phyloP scores from a whole-genome alignment of 2,797 vertebrate species.

The Hydrophis major region DNA sequence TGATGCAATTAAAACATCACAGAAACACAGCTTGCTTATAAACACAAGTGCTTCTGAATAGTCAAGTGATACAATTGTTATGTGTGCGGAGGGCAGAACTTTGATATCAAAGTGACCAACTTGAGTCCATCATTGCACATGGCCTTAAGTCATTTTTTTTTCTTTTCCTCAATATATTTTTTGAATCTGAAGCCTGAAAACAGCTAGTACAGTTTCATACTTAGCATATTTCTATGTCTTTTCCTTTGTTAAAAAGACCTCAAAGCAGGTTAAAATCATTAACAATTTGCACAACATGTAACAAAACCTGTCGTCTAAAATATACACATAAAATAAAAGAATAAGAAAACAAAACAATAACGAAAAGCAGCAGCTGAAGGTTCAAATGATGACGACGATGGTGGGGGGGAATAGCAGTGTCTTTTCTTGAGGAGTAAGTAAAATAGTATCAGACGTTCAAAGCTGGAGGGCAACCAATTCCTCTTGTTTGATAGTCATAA shows the following conservation, averaged over 20 bases:
- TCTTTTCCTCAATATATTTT: neutral
- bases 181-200: neutral
- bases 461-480: neutral
- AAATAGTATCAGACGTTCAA: neutral
- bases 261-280: neutral
- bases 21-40: neutral
- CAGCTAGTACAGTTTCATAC: neutral
- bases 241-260: neutral
- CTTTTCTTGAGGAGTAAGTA: neutral
- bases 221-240: neutral
- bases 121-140: neutral
- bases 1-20: neutral
- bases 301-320: neutral
- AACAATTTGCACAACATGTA: neutral
- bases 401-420: neutral
- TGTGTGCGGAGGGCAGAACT: neutral
- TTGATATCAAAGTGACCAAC: neutral
- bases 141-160: neutral
- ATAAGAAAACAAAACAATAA: neutral
- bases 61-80: neutral
- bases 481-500: neutral
- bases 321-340: neutral
- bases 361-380: neutral
- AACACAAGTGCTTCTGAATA: neutral
- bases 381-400: neutral